Evolutionary conservation across 2,888 invertebrate species (phyloP).

Genomic region (Trypoxylon attenuatum): DNA sequence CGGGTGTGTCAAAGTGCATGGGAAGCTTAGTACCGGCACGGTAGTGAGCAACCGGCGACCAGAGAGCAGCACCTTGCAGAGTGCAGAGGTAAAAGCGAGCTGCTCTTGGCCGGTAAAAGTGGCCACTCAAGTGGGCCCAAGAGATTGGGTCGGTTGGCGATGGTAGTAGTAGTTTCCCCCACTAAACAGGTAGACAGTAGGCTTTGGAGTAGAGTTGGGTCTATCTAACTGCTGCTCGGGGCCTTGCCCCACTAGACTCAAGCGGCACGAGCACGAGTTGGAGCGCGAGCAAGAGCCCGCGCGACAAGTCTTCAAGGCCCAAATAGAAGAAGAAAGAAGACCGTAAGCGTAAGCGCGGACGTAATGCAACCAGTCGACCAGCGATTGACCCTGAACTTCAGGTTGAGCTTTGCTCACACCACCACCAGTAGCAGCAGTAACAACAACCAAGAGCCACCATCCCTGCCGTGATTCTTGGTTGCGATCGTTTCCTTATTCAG

Average conservation of each 20-base stretch:
- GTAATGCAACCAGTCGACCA: constrained; percentile 61
- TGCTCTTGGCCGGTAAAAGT: constrained; percentile 30
- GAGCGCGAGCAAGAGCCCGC: constrained; percentile 49
- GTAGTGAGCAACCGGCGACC: background rate
- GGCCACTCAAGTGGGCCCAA: constrained; percentile 17
- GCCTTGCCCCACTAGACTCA: constrained; percentile 8
- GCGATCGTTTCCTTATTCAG: constrained; percentile 71
- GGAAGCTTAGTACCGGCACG: background rate
- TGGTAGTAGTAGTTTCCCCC: constrained; percentile 37
- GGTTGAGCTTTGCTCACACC: constrained; percentile 25
- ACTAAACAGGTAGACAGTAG: constrained; percentile 4
- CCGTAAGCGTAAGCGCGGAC: constrained; percentile 55
- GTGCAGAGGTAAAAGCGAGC: constrained; percentile 7
- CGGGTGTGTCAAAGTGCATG: background rate
- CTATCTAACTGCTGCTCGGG: background rate
- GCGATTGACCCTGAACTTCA: constrained; percentile 72
- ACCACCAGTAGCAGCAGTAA: constrained; percentile 31
- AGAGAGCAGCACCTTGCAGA: constrained; percentile 66
- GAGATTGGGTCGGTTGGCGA: constrained; percentile 21
- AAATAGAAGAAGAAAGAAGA: constrained; percentile 68
- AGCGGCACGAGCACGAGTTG: background rate
- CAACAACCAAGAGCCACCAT: constrained; percentile 43
- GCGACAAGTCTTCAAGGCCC: constrained; percentile 65
- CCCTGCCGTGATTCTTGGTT: too few species aligned
- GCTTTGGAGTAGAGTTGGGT: too few species aligned